These are phyloP conservation scores for human (Homo sapiens) DNA, from an alignment of 2,113 vertebrate species.

Conservation along the genomic window DNA sequence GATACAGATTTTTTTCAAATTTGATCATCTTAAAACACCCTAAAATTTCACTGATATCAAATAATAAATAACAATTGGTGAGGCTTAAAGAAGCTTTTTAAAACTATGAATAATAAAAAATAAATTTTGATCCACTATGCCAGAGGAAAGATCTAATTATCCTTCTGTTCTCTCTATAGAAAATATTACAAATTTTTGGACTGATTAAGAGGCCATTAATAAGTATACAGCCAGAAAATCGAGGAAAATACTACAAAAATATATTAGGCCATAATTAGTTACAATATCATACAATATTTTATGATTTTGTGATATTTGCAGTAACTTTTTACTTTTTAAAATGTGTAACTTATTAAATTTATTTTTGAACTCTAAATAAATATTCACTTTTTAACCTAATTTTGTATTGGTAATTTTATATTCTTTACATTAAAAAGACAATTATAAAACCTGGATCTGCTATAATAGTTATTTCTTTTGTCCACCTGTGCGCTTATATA, in stretches of 20 bases:
- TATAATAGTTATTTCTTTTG: background rate
- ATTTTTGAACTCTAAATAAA: conserved; percentile 2
- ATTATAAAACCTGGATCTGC: background rate
- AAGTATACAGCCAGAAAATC: background rate
- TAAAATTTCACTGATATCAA: background rate
- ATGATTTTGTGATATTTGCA: background rate
- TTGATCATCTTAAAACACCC: background rate
- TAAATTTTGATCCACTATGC: background rate
- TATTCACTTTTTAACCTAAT: background rate
- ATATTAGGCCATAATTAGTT: background rate
- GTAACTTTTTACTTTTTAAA: background rate
- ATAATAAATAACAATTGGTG: background rate
- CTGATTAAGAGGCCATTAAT: background rate
- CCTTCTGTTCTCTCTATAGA: background rate
- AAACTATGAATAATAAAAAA: background rate
- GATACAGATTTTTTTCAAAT: background rate
- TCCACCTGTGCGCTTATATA: background rate
- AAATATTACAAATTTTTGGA: background rate
- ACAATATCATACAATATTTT: background rate
- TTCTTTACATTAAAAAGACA: background rate
- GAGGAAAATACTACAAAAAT: background rate
- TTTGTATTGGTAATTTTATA: conserved; percentile 16
- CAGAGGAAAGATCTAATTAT: background rate
- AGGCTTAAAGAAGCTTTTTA: background rate
- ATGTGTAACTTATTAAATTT: background rate